Evolutionary conservation across 1,140 invertebrate genomes (phyloP), one percentile per base, ranked within the genome.

Genomic region (Magallana gigas): DNA sequence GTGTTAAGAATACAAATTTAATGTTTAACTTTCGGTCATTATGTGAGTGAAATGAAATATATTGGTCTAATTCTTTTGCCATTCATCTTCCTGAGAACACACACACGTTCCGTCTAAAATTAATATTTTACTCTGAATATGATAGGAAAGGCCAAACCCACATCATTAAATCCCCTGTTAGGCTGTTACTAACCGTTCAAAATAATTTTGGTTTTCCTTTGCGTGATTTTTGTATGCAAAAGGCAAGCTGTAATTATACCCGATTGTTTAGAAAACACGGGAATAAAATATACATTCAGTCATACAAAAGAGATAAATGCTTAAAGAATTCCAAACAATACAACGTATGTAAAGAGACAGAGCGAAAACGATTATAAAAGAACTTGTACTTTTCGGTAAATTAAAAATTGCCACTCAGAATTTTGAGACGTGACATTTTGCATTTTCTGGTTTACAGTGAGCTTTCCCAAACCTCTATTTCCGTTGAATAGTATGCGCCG

Each of bases 11-110:
- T 76, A 76, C 68, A 76, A 62, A 16, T 12, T 12, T 12, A 76
- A 76, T 76, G 68, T 76, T 76, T 76, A 76, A 76, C 68, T 76
- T 76, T 76, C 68, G 36, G 23, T 76, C 68, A 76, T 76, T 76
- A 76, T 76, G 23, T 76, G 68, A 76, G 68, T 76, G 68, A 76
- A 76, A 76, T 76, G 68, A 76, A 76, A 76, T 76, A 76, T 76
- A 76, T 76, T 76, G 68, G 68, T 76, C 68, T 76, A 76, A 29
- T 76, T 48, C 36, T 76, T 76, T 76, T 76, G 36, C 36, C 36
- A 48, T 48, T 0, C 36, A 48, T 48, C 1, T 6, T 76, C 23
- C 36, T 12, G 36, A 76, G 68, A 76, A 76, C 68, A 76, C 68
- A 76, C 68, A 76, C 68, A 23, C 36, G 36, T 76, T 76, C 18